Conservation (phyloP, 2,888 invertebrate genomes). For the Quadroppia sp. region DNA sequence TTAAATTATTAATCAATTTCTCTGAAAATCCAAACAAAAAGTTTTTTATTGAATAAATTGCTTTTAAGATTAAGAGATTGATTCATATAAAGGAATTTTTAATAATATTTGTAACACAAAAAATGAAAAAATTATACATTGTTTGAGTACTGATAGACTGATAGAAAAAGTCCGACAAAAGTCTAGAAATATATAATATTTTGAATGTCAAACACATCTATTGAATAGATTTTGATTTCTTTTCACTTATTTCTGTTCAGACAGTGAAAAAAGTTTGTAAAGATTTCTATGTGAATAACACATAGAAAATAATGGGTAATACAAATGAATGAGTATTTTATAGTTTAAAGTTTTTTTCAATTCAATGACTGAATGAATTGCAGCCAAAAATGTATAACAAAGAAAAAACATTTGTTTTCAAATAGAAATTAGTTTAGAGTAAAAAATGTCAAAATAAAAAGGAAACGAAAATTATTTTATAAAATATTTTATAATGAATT, state of each 20-base stretch:
- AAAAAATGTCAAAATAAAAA: neutral
- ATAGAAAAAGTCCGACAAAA: neutral
- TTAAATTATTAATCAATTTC: too few relatives aligned
- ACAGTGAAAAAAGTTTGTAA: neutral
- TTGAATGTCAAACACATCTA: constrained; percentile 21
- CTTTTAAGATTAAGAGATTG: too few relatives aligned
- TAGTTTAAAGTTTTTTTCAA: neutral
- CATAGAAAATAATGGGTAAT: neutral
- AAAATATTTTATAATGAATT: neutral
- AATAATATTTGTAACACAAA: neutral
- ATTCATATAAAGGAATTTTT: too few relatives aligned
- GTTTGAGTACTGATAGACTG: neutral
- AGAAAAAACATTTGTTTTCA: neutral
- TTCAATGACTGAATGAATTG: neutral
- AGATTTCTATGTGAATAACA: neutral
- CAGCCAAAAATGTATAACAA: neutral
- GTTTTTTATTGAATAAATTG: too few relatives aligned
- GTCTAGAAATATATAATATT: neutral
- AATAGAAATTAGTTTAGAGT: neutral
- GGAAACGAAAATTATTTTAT: neutral
- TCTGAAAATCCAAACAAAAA: too few relatives aligned
- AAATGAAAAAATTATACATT: neutral
- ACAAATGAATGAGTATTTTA: neutral
- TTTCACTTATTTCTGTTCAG: neutral
- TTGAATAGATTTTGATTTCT: neutral